Evolutionary conservation across 2,797 vertebrate genomes (phyloP).

Genomic region (Paguma larvata): DNA sequence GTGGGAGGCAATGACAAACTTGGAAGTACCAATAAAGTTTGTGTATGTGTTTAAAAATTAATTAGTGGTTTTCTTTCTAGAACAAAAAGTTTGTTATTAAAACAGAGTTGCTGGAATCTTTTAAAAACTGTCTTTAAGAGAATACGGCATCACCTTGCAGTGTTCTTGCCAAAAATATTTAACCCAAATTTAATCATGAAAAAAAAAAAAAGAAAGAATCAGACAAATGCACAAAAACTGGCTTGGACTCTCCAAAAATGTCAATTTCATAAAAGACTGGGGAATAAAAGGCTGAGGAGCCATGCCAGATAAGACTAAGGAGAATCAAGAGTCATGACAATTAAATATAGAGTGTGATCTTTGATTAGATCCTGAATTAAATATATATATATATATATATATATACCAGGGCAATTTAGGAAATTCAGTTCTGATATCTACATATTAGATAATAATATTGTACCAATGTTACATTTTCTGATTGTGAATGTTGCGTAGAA

Average conservation of each 20-base stretch:
- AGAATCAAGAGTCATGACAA: background rate
- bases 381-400: too few relatives aligned
- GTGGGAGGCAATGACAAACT: background rate
- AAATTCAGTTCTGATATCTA: background rate
- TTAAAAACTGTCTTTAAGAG: slow-evolving; percentile 49
- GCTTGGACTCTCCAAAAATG: background rate
- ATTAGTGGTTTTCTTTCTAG: background rate
- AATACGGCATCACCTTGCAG: background rate
- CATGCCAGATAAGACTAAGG: background rate
- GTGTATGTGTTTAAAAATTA: background rate
- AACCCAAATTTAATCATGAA: slow-evolving; percentile 38
- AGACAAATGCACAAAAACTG: background rate
- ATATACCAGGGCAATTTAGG: background rate
- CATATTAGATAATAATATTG: background rate
- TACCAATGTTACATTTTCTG: background rate
- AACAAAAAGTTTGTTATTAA: background rate
- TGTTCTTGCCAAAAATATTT: slow-evolving; percentile 46
- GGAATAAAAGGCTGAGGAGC: background rate
- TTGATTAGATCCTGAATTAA: background rate
- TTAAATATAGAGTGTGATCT: background rate
- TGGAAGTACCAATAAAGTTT: background rate
- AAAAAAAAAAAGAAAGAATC: background rate
- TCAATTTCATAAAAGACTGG: background rate
- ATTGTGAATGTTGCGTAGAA: background rate
- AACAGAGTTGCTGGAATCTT: background rate